Evolutionary conservation across 2,797 vertebrate species (phyloP), one percentile per base, ranked within the genome.

Genomic region (Rhinogobio ventralis): DNA sequence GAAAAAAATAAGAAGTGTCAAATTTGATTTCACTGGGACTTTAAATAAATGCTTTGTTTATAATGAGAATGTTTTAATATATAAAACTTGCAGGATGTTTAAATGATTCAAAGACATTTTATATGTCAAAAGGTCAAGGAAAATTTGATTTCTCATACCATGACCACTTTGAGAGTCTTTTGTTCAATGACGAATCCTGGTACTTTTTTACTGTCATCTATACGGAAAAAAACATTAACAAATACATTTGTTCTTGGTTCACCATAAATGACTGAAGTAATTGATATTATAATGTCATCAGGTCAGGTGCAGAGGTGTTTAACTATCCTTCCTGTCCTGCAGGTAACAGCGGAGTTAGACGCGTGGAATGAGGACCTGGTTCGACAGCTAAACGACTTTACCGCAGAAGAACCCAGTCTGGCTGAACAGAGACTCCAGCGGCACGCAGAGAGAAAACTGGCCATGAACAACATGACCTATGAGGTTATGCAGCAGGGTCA

Each of bases 391-490:
- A 97, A 88, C 2, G 98, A 98, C 86, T 95, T 97, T 83, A 95
- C 96, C 51, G 93, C 95, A 0, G 98, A 99, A 90, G 97, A 99
- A 51, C 95, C 98, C 81, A 94, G 95, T 7, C 92, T 97, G 88
- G 98, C 97, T 0, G 98, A 99, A 90, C 98, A 99, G 90, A 93
- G 98, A 25, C 93, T 99, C 62, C 98, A 98, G 87, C 94, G 97
- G 3, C 98, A 99, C 87, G 96, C 96, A 0, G 98, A 99, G 85
- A 92, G 97, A 75, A 98, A 98, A 81, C 82, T 97, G 2, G 97
- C 97, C 89, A 98, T 98, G 97, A 99, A 97, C 93, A 98, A 97
- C 92, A 97, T 99, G 97, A 98, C 96, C 45, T 99, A 97, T 11
- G 98, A 99, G 89, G 97, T 99, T 83, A 96, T 99, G 92, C 97